Conservation (phyloP, 2,888 invertebrate genomes). For the Neoitamus cyanurus region DNA sequence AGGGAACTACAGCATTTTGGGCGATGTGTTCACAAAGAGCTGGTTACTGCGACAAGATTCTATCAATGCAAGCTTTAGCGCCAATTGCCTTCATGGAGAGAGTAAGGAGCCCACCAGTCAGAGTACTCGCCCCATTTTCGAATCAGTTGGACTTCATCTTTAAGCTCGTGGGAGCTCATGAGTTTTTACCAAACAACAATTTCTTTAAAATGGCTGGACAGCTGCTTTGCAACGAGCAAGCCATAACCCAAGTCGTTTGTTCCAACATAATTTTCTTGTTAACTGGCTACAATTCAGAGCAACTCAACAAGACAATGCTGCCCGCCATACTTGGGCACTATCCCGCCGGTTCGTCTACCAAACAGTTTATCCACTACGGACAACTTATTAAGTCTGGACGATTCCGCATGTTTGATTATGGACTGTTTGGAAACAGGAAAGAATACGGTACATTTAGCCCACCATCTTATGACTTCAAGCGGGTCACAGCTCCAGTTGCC, state of each 20-base stretch:
- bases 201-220: conserved; percentile 67
- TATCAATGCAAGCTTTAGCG: conserved; percentile 66
- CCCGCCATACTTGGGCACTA: conserved; percentile 69
- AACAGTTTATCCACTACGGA: conserved; percentile 70
- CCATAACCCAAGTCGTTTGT: conserved; percentile 70
- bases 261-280: conserved; percentile 72
- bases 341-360: conserved; percentile 70
- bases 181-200: conserved; percentile 71
- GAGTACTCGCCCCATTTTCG: conserved; percentile 33
- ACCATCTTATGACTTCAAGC: conserved; percentile 62
- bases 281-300: conserved; percentile 70
- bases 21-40: conserved; percentile 66
- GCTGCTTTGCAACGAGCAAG: conserved; percentile 67
- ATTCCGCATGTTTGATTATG: conserved; percentile 60
- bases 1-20: conserved; percentile 68
- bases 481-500: conserved; percentile 62
- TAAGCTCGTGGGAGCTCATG: conserved; percentile 59
- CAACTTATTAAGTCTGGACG: conserved; percentile 66
- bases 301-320: conserved; percentile 71
- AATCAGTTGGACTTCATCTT: background rate
- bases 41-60: conserved; percentile 67
- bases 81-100: conserved; percentile 66
- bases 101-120: conserved; percentile 59
- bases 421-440: conserved; percentile 55
- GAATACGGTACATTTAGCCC: conserved; percentile 62